Conservation (phyloP, 64 coral and sea anemone species). For the Pachyseris speciosa region DNA sequence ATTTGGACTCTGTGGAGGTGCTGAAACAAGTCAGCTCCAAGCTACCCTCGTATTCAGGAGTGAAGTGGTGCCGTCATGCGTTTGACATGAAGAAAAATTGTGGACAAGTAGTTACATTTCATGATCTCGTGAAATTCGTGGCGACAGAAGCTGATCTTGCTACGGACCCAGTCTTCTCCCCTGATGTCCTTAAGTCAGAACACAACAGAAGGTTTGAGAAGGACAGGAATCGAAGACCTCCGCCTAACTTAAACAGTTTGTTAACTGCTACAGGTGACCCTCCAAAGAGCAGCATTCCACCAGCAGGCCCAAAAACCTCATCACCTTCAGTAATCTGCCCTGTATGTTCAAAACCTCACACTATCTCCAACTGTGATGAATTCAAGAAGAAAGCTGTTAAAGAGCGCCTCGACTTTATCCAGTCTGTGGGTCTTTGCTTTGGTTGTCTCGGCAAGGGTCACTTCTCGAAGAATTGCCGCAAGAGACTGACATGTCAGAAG, state of each 20-base stretch:
- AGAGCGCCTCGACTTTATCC: too few relatives aligned
- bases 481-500: too few relatives aligned
- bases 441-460: too few relatives aligned
- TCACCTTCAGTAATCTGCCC: too few relatives aligned
- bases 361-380: too few relatives aligned
- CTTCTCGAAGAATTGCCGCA: too few relatives aligned
- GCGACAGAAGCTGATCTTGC: neutral
- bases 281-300: too few relatives aligned
- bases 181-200: too few relatives aligned
- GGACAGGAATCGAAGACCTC: neutral
- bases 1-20: slow-evolving; percentile 27
- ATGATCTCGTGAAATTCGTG: neutral
- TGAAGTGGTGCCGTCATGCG: slow-evolving; percentile 50
- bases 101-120: neutral
- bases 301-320: too few relatives aligned
- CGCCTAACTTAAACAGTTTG: neutral
- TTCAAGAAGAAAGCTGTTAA: too few relatives aligned
- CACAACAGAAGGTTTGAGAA: neutral
- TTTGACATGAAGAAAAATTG: neutral
- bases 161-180: neutral
- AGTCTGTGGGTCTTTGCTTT: too few relatives aligned
- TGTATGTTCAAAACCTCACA: too few relatives aligned
- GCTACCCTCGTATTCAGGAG: slow-evolving; percentile 53
- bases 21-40: slow-evolving; percentile 12
- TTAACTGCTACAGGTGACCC: neutral